phyloP scores from a whole-genome alignment of 2,797 vertebrate genomes.

The Sitta carolinensis region DNA sequence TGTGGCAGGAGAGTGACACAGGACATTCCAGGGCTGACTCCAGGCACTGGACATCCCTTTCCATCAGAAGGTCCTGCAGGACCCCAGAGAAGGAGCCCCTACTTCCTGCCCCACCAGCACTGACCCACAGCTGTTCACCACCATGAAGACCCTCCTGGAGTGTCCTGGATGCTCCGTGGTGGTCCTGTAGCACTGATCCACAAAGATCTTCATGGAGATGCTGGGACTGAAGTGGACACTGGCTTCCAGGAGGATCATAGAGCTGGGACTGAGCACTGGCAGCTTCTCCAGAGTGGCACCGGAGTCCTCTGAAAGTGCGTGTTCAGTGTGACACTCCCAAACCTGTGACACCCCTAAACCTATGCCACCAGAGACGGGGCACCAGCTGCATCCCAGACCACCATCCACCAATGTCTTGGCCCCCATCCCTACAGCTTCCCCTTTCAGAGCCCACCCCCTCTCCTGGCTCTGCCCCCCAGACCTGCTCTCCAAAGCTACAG shows the following conservation, averaged over 20 bases:
- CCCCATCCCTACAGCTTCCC: not conserved
- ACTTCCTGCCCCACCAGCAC: not conserved
- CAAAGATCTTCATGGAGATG: conserved; percentile 73
- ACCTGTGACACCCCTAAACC: not conserved
- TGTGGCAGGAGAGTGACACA: not conserved
- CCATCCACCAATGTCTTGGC: not conserved
- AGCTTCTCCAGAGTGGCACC: conserved; percentile 19
- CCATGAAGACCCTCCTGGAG: conserved; percentile 60
- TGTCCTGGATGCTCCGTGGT: not conserved
- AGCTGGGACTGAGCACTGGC: conserved; percentile 70
- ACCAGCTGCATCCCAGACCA: not conserved
- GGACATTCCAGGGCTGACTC: not conserved
- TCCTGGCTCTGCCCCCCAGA: not conserved
- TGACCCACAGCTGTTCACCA: conserved; percentile 82
- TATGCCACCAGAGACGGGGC: not conserved
- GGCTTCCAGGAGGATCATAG: conserved; percentile 79
- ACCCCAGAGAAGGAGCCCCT: not conserved
- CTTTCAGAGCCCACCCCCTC: not conserved
- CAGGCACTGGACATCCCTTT: not conserved
- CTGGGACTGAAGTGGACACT: conserved; percentile 76
- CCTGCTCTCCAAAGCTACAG: not conserved
- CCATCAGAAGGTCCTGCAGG: not conserved
- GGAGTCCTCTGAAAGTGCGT: conserved; percentile 67
- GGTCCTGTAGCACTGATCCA: conserved; percentile 82
- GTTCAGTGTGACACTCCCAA: not conserved